Conservation (phyloP, 2,113 vertebrate genomes). For the Lonchura striata region DNA sequence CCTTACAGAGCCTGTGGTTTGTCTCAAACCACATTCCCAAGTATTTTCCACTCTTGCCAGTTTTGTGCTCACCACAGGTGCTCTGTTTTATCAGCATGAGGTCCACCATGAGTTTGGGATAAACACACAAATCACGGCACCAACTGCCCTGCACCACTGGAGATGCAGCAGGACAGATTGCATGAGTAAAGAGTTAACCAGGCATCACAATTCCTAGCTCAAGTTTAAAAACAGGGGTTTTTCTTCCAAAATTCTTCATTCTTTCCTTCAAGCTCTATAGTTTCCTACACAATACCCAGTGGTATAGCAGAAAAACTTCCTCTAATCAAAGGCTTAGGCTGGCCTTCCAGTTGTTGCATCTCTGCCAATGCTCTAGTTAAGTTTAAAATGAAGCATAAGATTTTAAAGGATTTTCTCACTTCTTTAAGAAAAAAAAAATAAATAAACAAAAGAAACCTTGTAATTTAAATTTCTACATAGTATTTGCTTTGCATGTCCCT, state of each 20-base stretch:
- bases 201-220: not conserved
- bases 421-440: not conserved
- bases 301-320: not conserved
- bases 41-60: not conserved
- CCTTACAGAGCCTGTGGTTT: not conserved
- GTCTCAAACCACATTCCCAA: not conserved
- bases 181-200: not conserved
- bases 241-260: not conserved
- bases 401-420: not conserved
- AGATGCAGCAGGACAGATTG: not conserved
- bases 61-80: not conserved
- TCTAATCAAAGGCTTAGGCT: not conserved
- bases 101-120: not conserved
- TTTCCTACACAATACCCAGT: not conserved
- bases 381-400: not conserved
- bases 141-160: not conserved
- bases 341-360: not conserved
- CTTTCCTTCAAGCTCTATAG: not conserved
- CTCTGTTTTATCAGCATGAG: not conserved
- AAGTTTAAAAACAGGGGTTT: not conserved
- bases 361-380: not conserved
- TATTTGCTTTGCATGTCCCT: not conserved
- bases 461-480: not conserved
- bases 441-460: not conserved
- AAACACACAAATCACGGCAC: rapidly evolving